These are phyloP conservation scores for Dromaius novaehollandiae DNA, from an alignment of 2,113 vertebrate species.

Conservation along the genomic window DNA sequence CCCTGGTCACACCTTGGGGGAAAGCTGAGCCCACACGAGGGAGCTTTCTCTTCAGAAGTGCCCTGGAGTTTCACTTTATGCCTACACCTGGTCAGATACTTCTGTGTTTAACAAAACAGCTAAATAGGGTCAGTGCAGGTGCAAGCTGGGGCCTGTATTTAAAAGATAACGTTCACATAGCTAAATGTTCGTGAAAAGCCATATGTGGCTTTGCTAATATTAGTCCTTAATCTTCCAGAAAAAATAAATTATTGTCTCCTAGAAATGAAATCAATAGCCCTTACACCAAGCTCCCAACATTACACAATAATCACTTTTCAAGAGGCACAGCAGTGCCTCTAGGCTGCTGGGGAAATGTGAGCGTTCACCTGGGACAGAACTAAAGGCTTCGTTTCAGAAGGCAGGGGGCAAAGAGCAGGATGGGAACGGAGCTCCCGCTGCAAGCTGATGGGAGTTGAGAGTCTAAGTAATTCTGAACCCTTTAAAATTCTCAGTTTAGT, in stretches of 20 bases:
- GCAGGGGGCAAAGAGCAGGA: background rate
- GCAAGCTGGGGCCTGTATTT: background rate
- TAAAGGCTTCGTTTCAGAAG: background rate
- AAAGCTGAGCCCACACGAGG: background rate
- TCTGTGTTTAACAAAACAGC: background rate
- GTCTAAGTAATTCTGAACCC: conserved; percentile 1
- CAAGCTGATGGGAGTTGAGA: conserved; percentile 15
- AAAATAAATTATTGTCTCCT: background rate
- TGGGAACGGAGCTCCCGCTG: background rate
- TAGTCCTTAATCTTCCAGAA: conserved; percentile 21
- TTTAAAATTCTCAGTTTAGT: conserved; percentile 38
- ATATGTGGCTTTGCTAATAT: background rate
- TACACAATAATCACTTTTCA: conserved; percentile 30
- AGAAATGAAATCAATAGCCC: background rate
- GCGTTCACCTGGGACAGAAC: conserved; percentile 15
- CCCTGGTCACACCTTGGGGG: background rate
- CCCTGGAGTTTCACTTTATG: background rate
- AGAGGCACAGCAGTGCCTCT: conserved; percentile 5
- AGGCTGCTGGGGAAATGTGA: conserved; percentile 34
- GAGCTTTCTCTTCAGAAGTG: background rate
- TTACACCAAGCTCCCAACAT: background rate
- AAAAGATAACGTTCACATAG: background rate
- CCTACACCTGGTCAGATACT: background rate
- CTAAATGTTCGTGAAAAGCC: background rate
- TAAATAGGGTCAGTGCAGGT: background rate